These are phyloP conservation scores for Eleginops maclovinus DNA, from an alignment of 2,113 vertebrate genomes.

Conservation along the genomic window DNA sequence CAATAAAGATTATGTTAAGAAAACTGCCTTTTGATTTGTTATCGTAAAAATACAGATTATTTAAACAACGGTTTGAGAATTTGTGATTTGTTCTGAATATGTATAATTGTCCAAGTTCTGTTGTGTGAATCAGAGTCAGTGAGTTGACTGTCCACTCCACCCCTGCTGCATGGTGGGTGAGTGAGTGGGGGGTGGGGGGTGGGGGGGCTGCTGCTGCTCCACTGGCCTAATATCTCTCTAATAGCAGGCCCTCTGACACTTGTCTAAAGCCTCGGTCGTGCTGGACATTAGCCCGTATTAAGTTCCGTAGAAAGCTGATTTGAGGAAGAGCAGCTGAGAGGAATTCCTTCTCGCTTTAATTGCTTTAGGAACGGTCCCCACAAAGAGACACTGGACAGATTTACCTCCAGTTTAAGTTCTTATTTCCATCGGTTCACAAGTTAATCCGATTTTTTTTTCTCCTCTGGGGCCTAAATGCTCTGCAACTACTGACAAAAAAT, in stretches of 20 bases:
- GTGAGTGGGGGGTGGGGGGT: too few relatives aligned
- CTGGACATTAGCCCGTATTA: conserved; percentile 91
- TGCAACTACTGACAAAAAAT: conserved; percentile 43
- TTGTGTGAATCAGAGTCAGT: neutral
- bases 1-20: neutral
- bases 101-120: neutral
- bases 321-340: conserved; percentile 91
- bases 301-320: conserved; percentile 91
- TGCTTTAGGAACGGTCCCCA: conserved; percentile 94
- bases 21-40: too few relatives aligned
- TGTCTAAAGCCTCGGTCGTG: conserved; percentile 83
- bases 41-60: neutral
- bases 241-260: conserved; percentile 86
- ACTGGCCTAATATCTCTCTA: conserved; percentile 79
- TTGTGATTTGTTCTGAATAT: neutral
- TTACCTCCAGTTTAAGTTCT: conserved; percentile 95
- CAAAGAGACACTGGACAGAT: conserved; percentile 93
- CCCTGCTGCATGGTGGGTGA: too few relatives aligned
- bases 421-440: conserved; percentile 96
- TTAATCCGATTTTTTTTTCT: conserved; percentile 89
- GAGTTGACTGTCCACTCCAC: conserved; percentile 4
- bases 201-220: conserved; percentile 18
- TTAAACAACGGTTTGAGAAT: neutral
- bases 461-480: conserved; percentile 70
- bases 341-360: conserved; percentile 96